phyloP scores from a whole-genome alignment of 2,113 vertebrate genomes.

The Potamarius usumacintae region DNA sequence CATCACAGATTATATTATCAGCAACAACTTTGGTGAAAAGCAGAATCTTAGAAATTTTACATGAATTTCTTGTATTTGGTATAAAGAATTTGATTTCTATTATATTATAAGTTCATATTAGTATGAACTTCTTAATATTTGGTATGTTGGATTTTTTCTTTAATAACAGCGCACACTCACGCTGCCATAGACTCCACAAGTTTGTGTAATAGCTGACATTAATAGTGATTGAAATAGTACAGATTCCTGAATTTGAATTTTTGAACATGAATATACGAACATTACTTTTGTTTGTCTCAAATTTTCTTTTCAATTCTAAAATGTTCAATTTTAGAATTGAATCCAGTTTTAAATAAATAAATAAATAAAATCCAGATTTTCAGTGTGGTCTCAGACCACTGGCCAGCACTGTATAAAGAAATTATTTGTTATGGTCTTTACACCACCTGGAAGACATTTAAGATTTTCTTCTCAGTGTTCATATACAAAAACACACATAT shows the following conservation, averaged over 20 bases:
- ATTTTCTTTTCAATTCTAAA: too few species aligned
- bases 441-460: background rate
- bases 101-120: too few species aligned
- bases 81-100: background rate
- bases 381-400: background rate
- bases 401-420: background rate
- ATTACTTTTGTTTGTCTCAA: background rate
- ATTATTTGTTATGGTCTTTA: background rate
- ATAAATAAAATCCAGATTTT: background rate
- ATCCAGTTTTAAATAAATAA: too few species aligned
- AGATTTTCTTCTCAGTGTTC: slow-evolving; percentile 14
- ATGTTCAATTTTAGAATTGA: too few species aligned
- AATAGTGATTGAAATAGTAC: background rate
- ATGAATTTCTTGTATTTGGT: background rate
- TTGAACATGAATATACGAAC: background rate
- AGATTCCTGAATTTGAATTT: background rate
- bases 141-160: background rate
- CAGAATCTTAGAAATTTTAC: background rate
- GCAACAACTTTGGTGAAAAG: background rate
- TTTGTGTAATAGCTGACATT: background rate
- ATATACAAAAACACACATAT: background rate
- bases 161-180: background rate
- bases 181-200: background rate
- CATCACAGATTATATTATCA: background rate
- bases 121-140: background rate